Conservation (phyloP, 64 coral and sea anemone species). For the Dendronephthya gigantea region DNA sequence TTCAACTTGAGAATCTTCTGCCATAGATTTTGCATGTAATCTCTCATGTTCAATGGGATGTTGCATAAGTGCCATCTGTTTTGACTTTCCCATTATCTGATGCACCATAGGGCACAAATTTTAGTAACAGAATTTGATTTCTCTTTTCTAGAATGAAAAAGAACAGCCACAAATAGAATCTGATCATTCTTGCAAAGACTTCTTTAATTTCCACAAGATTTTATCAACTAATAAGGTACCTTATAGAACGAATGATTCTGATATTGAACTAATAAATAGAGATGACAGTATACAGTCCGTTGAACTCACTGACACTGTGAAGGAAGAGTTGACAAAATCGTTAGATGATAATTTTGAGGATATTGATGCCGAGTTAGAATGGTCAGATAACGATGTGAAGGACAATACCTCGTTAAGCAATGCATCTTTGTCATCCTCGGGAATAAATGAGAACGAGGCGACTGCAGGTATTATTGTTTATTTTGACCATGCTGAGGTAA, state of each 20-base stretch:
- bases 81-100: no score
- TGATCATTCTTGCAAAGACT: background rate
- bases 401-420: background rate
- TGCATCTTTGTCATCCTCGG: background rate
- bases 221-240: background rate
- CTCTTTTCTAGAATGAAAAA: background rate
- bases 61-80: no score
- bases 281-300: background rate
- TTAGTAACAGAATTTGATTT: background rate
- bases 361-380: background rate
- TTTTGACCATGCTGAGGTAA: background rate
- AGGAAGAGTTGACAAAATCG: no score
- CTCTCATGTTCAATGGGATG: no score
- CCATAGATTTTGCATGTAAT: no score
- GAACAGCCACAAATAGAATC: background rate
- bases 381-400: background rate
- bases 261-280: background rate
- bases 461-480: background rate
- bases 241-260: background rate
- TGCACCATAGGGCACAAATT: background rate
- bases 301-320: background rate
- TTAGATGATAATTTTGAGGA: constrained; percentile 13
- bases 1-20: no score
- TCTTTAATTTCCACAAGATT: background rate
- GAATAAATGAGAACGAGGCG: background rate